Evolutionary conservation across 2,888 invertebrate genomes (phyloP), one percentile per base, ranked within the genome.

Genomic region (Xestia rhomboidea): DNA sequence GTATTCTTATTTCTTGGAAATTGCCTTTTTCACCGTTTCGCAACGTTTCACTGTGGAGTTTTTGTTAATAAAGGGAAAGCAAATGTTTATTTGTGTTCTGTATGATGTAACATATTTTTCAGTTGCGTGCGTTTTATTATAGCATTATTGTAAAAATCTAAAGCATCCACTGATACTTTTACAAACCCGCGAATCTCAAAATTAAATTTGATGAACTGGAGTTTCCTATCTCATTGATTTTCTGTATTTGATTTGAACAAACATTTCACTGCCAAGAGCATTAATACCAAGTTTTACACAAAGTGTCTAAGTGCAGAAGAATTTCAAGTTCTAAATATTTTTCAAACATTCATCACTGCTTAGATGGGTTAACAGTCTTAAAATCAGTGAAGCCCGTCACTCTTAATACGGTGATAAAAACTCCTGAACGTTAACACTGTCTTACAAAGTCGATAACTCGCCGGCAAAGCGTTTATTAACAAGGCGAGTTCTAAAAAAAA

Each of bases 1-100:
- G 83, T 87, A 74, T 87, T 77, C 72, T 84, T 87, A 90, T 90
- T 91, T 92, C 90, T 90, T 88, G 81, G 88, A 87, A 90, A 91
- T 89, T 88, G 84, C 87, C 77, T 90, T 91, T 90, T 90, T 86
- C 83, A 88, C 86, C 88, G 88, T 89, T 88, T 88, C 79, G 82
- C 82, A 88, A 87, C 79, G 76, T 86, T 85, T 83, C 67, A 41
- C 62, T 62, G 70, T 69, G 69, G 75, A 77, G 24, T 44, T 78
- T 76, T 80, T 68, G 71, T 34, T 77, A 66, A 82, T 77, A 77
- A 79, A 67, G 60, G 38, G 21, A 77, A 74, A 76, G 71, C 49
- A 69, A 77, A 72, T 51, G 24, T 68, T 70, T 63, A 57, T 76
- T 63, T 67, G 60, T 67, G 18, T n/a, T 54, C 34, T 44, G 51